A percentile compares a stretch with the other conserved stretches of the same genome.
Conservation (phyloP, 2,113 vertebrate species). For the Aegithalos caudatus region DNA sequence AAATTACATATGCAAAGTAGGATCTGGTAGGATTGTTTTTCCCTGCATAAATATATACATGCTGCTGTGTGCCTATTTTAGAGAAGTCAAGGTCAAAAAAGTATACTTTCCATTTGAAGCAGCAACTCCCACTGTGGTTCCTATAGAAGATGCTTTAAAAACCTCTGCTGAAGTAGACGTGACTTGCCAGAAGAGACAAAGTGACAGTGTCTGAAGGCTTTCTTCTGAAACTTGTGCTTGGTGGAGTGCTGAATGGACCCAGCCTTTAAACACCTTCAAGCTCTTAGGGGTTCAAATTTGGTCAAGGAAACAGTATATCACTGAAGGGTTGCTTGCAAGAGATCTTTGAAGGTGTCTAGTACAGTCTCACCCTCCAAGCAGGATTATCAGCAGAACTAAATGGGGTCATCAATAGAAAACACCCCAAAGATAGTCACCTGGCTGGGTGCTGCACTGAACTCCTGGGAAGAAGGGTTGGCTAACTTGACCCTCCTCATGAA, state of each 20-base stretch:
- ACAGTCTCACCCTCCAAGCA: fast-evolving
- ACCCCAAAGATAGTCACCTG: background rate
- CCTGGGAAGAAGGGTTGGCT: background rate
- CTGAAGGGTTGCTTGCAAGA: background rate
- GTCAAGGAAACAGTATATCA: background rate
- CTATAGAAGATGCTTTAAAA: background rate
- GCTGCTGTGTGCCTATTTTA: slow-evolving; percentile 2
- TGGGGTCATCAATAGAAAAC: background rate
- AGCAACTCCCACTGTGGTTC: background rate
- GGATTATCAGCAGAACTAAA: background rate
- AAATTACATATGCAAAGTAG: slow-evolving; percentile 53
- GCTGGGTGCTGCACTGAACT: background rate
- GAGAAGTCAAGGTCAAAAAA: slow-evolving; percentile 50
- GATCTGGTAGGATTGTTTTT: slow-evolving; percentile 36
- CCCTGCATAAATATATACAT: slow-evolving; percentile 11
- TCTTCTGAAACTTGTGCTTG: background rate
- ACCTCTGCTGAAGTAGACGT: background rate
- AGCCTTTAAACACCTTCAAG: background rate
- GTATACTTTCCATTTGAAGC: background rate
- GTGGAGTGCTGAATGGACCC: background rate
- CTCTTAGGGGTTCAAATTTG: background rate
- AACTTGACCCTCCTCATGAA: background rate
- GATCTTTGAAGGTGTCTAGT: background rate
- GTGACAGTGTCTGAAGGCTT: background rate
- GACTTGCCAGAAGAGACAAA: background rate